Evolutionary conservation across 2,888 invertebrate genomes (phyloP), one percentile per base, ranked within the genome.

Genomic region (Alloplasta piceator): DNA sequence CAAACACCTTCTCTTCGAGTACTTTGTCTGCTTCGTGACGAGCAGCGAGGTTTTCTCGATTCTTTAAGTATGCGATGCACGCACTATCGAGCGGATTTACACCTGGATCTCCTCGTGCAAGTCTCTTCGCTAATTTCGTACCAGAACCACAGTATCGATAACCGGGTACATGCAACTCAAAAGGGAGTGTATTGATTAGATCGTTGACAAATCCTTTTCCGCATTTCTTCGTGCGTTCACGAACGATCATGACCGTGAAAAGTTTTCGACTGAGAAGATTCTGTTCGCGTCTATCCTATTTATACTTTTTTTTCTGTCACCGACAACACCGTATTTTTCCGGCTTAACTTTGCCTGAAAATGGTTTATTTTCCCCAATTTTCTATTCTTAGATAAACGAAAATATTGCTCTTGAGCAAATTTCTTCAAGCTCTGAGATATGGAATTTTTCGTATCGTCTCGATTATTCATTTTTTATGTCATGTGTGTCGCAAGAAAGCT

Each of bases 1-100:
- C 3, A 26, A 26, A 26, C 26, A 26, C 91, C 84, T 85, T 85
- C 55, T 89, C 84, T 12, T 86, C 84, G 14, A 92, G 81, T 41
- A 83, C 36, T 75, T 84, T 82, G 85, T 92, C 91, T 1, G 91
- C 92, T 64, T 83, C 81, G 80, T 91, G 87, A 41, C 91, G 83
- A 6, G 50, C 76, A 4, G 16, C 60, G 5, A 79, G 12, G 56
- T 82, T 60, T 6, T 80, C 67, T 64, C 74, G 78, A 66, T 83
- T 76, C 38, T 74, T 16, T 5, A 77, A 82, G 61, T 85, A 85
- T 0, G 79, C 80, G 3, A 84, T 83, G 12, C 48, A 48, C 4
- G 48, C 48, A 48, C n/a, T 12, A 5, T 48, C 48, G 48, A 48
- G 48, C n/a, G 9, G 5, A 5, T 48, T 48, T 0, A 48, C 12